Percentiles rank a stretch among this genome's conserved stretches.
Conservation (phyloP, 2,113 vertebrate genomes). For the Tenebrosternarchus preto region DNA sequence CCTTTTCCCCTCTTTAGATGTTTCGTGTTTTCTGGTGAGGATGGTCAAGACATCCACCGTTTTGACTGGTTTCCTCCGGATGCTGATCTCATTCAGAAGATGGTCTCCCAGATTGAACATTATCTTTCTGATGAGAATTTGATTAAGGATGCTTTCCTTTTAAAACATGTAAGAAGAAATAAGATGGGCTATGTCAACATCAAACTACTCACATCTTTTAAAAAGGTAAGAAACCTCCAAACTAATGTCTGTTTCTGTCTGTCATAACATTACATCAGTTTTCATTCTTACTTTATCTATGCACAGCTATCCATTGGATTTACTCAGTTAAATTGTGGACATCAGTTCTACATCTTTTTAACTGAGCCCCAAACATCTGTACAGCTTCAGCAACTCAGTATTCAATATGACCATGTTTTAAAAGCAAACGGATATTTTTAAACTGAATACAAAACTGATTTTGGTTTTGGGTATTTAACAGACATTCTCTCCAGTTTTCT, state of each 20-base stretch:
- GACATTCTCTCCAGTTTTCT: no score
- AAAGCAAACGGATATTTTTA: not conserved
- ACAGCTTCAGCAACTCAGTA: no score
- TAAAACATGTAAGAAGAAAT: slow-evolving; percentile 58
- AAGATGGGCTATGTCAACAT: slow-evolving; percentile 59
- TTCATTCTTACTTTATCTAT: not conserved
- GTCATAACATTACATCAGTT: not conserved
- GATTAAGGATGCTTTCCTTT: slow-evolving; percentile 57
- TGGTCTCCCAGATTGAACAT: slow-evolving; percentile 57
- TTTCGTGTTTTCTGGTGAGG: slow-evolving; percentile 30
- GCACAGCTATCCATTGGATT: no score
- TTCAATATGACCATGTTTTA: no score
- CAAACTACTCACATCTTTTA: slow-evolving; percentile 59
- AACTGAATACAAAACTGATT: not conserved
- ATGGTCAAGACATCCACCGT: slow-evolving; percentile 45
- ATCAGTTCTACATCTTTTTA: no score
- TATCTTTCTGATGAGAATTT: slow-evolving; percentile 61
- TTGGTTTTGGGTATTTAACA: no score
- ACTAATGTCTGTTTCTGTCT: not conserved
- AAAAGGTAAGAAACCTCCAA: slow-evolving; percentile 47
- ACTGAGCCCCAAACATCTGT: no score
- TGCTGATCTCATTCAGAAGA: slow-evolving; percentile 48
- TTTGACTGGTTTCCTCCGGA: slow-evolving; percentile 51
- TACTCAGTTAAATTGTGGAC: no score
- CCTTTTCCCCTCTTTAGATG: slow-evolving; percentile 15